Base-by-base conservation (phyloP, 2,888 invertebrate species). In the Tiliacea aurago region DNA sequence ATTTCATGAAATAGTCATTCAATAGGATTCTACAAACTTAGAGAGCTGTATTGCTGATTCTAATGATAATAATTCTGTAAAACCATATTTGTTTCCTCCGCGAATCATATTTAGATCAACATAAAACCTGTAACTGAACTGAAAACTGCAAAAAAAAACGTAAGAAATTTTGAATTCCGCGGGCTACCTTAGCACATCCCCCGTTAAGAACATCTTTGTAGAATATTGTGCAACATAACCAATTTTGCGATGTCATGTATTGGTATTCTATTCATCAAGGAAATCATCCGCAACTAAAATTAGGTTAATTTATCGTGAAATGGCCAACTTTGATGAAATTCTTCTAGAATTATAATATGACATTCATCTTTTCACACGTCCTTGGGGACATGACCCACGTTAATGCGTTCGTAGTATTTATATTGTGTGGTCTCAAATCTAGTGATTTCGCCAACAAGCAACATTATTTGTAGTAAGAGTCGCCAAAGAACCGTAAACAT, bases 191-290 rank as follows among this genome's bases (percentile, higher is more conserved):
- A n/a, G n/a, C n/a, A n/a, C n/a, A n/a, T n/a, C n/a, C n/a, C n/a
- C n/a, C n/a, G n/a, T n/a, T n/a, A 51, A 33, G 20, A 65, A 69
- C n/a, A 20, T 76, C 18, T 62, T 68, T 64, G 49, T 62, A 51
- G 41, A 23, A 61, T 9, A 37, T 15, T 79, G 20, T 33, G n/a
- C 41, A n/a, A 5, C 28, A 20, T 53, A 47, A 13, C 2, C 0
- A 45, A 63, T 33, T 41, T 45, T 20, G 23, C 11, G 43, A 45
- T 28, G 3, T 37, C 2, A 41, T 18, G 49, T 43, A 18, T 37
- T 3, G 7, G 4, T n/a, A 15, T 45, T 9, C 10, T 23, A 18
- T 9, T 18, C 10, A 41, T 41, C 41, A 51, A 70, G 7, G 7
- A 43, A 51, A 70, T 55, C 2, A 15, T n/a, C 5, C 18, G 13